phyloP scores from a whole-genome alignment of 2,797 vertebrate genomes.

The Alauda arvensis region DNA sequence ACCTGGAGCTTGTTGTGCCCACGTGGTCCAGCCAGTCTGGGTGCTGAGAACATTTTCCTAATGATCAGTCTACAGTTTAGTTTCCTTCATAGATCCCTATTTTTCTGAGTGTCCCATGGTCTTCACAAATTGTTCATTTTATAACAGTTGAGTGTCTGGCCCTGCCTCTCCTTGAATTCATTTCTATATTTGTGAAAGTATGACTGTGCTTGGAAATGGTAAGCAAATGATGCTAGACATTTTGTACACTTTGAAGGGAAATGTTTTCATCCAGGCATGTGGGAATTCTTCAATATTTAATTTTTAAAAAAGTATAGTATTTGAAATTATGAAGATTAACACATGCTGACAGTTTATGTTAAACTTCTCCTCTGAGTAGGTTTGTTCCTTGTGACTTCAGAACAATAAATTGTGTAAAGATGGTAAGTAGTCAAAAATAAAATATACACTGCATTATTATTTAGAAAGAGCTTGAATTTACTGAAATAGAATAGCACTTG shows the following conservation, averaged over 20 bases:
- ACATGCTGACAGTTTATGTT: not conserved
- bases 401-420: not conserved
- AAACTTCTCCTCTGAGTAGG: not conserved
- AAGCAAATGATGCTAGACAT: not conserved
- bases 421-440: not conserved
- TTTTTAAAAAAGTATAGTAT: not conserved
- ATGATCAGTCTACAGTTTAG: not conserved
- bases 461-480: not conserved
- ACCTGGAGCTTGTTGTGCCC: not conserved
- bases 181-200: not conserved
- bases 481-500: not conserved
- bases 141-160: not conserved
- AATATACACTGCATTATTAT: not conserved
- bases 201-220: not conserved
- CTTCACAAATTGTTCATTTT: not conserved
- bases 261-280: not conserved
- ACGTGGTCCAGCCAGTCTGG: fast-evolving
- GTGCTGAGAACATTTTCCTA: not conserved
- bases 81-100: not conserved
- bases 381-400: not conserved
- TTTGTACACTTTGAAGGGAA: not conserved
- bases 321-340: constrained; percentile 11
- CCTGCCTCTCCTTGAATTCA: not conserved
- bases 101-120: not conserved
- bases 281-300: not conserved